Evolutionary conservation across 2,113 vertebrate genomes (phyloP), one percentile per base, ranked within the genome.

Genomic region (Daboia siamensis): DNA sequence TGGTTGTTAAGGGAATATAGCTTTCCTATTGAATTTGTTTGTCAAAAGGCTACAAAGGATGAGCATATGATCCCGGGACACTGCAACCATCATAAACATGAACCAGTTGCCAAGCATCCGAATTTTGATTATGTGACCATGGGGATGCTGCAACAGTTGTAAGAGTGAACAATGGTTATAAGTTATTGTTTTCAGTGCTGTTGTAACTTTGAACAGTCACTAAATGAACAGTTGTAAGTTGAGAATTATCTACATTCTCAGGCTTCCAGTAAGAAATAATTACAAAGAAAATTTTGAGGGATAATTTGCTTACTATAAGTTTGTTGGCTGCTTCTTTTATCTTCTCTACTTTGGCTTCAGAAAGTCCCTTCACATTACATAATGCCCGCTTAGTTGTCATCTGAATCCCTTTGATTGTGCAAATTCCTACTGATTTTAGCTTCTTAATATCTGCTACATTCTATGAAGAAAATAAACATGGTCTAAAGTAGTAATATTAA

Each of bases 321-420:
- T 99, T 99, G 96, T 99, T 99, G 95, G 99, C 99, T 21, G 99
- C 99, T 92, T 99, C 99, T 97, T 99, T 99, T 95, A 99, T 99
- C 97, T 99, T 99, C 93, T 99, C 99, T 95, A 99, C 99, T 97
- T 99, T 99, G 80, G 98, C 99, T 95, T 99, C 99, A 5, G 99
- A 99, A 91, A 99, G 98, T 23, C 99, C 99, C 96, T 99, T 99
- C 91, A 99, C 97, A 90, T 99, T 99, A 97, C 98, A 99, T 29
- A 99, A 97, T 9, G 98, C 97, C 89, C 98, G 98, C 91, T 98
- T 98, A 7, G 99, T 99, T 4, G 99, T 99, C 99, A 99, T 99
- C 96, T 99, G 99, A 97, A 99, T 99, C 86, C 99, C 99, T 97
- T 99, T 99, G 91, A 99, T 95, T 0, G 99, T 99, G 96, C 99